Base-by-base conservation (phyloP, 2,797 vertebrate species). In the Rhinoraja longicauda region DNA sequence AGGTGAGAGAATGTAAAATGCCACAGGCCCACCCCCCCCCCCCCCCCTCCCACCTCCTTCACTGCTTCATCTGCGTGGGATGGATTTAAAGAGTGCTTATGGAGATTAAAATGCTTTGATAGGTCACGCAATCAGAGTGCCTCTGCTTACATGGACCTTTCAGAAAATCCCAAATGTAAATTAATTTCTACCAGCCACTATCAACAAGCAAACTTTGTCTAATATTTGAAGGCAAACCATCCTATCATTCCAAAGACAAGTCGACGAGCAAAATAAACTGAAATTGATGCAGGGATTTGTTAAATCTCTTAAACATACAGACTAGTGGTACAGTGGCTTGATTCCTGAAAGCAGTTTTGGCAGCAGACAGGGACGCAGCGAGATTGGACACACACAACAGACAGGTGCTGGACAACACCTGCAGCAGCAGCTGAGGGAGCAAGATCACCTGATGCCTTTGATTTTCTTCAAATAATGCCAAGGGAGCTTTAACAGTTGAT, bases 211-310 rank as follows among this genome's bases (percentile, higher is more conserved):
- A 17, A 62, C n/a, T 86, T 32, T 67, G 59, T 67, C 17, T 2
- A 88, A 88, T 88, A 67, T 88, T 67, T 67, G 84, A 29, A 88
- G 36, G 64, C 59, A 64, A 88, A 64, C 84, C 81, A 84, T 59
- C 10, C 29, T 64, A 64, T 62, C 32, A 64, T 32, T 88, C n/a
- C 6, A 8, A 88, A 64, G 32, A 88, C n/a, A 88, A 67, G n/a
- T 7, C 36, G 67, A 67, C 67, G 32, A 88, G 29, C 13, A 32
- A 86, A 62, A 84, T 53, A 86, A 26, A 32, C 6, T 36, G 84
- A 19, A 67, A 88, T 88, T 32, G 10, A 67, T 88, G 8, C 59
- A 64, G 59, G 17, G n/a, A 64, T 21, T 64, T 88, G 36, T 62
- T 19, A 86, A 32, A 15, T 32, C 26, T 88, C 84, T 88, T 19